Evolutionary conservation across 2,113 vertebrate genomes (phyloP).

Genomic region (Onychostoma macrolepis): DNA sequence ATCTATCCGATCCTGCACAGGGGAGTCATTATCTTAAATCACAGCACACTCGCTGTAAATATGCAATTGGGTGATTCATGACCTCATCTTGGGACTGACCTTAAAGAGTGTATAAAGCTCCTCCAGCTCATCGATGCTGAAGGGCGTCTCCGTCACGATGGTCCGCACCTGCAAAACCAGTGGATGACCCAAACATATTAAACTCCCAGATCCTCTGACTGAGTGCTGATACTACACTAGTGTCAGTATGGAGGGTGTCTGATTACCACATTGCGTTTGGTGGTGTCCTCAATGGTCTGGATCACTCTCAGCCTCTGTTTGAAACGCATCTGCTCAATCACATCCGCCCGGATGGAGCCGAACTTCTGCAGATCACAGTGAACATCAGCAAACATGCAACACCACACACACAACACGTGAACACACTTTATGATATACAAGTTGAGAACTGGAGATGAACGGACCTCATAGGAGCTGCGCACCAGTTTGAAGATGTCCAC

Average conservation of each 20-base stretch:
- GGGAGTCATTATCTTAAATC: not conserved
- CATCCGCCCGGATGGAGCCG: constrained; percentile 91
- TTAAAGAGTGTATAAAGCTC: constrained; percentile 96
- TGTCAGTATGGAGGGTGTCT: not conserved
- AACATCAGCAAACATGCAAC: not conserved
- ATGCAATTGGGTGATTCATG: not conserved
- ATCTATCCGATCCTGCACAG: not conserved
- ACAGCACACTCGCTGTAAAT: not conserved
- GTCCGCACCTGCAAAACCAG: constrained; percentile 85
- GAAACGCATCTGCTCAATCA: constrained; percentile 99
- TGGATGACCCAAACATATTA: not conserved
- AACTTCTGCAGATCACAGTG: constrained; percentile 84
- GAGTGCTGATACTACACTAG: not conserved
- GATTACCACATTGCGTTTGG: constrained; percentile 95
- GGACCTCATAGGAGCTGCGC: constrained; percentile 91
- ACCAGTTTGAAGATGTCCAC: constrained; percentile 98
- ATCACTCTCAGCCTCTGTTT: constrained; percentile 97
- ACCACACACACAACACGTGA: not conserved
- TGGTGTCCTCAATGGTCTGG: constrained; percentile 96
- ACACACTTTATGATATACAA: not conserved
- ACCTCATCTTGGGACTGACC: constrained; percentile 72
- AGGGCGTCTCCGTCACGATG: constrained; percentile 94
- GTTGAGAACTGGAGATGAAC: not conserved
- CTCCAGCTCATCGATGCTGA: constrained; percentile 91
- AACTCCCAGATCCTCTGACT: not conserved